A percentile compares a stretch with the other conserved stretches of the same genome.
These are phyloP conservation scores for Aldabrachelys gigantea DNA, from an alignment of 2,113 vertebrate genomes.

Conservation along the genomic window DNA sequence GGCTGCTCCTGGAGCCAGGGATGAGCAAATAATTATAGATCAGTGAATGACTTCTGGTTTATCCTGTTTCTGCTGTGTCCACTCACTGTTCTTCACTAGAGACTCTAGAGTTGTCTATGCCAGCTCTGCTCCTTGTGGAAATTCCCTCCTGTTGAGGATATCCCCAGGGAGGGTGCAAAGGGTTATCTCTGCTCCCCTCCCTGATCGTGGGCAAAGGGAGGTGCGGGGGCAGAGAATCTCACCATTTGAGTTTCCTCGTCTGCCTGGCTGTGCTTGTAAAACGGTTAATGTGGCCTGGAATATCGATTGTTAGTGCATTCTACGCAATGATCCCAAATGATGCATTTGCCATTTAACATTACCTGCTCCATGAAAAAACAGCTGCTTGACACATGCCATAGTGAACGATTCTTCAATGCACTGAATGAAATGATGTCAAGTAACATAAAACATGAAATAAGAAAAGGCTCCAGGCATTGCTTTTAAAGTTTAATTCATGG, in stretches of 20 bases:
- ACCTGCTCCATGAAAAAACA: neutral
- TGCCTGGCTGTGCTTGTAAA: neutral
- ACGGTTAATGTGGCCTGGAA: neutral
- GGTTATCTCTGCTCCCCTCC: neutral
- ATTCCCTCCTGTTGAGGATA: neutral
- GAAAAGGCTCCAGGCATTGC: neutral
- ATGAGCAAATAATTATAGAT: neutral
- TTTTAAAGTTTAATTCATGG: neutral
- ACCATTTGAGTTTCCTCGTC: neutral
- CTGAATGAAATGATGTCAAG: neutral
- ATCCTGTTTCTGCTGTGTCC: neutral
- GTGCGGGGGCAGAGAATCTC: neutral
- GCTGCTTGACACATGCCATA: neutral
- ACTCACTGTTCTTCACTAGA: neutral
- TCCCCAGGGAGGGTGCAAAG: neutral
- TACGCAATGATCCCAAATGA: neutral
- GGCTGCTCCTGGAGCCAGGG: neutral
- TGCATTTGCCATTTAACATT: neutral
- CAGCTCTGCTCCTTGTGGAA: neutral
- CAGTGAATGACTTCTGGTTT: neutral
- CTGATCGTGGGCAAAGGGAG: neutral
- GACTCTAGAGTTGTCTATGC: neutral
- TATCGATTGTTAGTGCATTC: neutral
- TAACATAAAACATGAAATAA: neutral
- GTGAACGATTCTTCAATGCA: neutral